Evolutionary conservation across 2,888 invertebrate species (phyloP), one percentile per base, ranked within the genome.

Genomic region (Pinctada fucata): DNA sequence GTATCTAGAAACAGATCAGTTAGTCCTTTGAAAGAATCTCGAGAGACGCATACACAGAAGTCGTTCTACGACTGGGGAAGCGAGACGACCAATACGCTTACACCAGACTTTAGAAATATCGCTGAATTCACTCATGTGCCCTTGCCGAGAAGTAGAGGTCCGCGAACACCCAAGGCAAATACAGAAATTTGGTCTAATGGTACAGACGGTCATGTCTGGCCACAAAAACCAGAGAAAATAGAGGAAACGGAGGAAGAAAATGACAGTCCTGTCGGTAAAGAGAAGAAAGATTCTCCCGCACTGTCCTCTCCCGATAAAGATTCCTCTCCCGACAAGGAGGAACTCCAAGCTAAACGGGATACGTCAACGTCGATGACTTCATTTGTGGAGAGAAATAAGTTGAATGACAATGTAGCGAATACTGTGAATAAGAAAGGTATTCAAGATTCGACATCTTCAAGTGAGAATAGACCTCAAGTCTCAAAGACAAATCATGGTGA

Each of bases 341-440:
- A 16, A 13, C 47, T 51, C 6, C n/a, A 13, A n/a, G 50, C 48
- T 3, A 74, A 65, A 6, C 31, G 74, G 45, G 74, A 74, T 8
- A 63, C 51, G 3, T 65, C 74, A 2, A 74, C 74, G n/a, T 74
- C 74, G 5, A 63, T 66, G 13, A 50, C 74, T 10, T 74, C 74
- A 4, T 50, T 74, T n/a, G 49, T 74, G 58, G 66, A 74, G 13
- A 31, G 63, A 31, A 74, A 74, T 48, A 66, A 58, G 13, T 13
- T 58, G 31, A 31, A 31, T 31, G 31, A 31, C 31, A 31, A 31
- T 31, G 31, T 31, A 31, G 31, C 1, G 31, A 31, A 31, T 31
- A 31, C 31, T 31, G 31, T 31, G 31, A 31, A 31, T 31, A 31
- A 31, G 31, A 31, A 31, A 31, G 31, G 31, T 31, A 31, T 31